Evolutionary conservation across 2,797 vertebrate species (phyloP), one percentile per base, ranked within the genome.

Genomic region (Malurus leucopterus): DNA sequence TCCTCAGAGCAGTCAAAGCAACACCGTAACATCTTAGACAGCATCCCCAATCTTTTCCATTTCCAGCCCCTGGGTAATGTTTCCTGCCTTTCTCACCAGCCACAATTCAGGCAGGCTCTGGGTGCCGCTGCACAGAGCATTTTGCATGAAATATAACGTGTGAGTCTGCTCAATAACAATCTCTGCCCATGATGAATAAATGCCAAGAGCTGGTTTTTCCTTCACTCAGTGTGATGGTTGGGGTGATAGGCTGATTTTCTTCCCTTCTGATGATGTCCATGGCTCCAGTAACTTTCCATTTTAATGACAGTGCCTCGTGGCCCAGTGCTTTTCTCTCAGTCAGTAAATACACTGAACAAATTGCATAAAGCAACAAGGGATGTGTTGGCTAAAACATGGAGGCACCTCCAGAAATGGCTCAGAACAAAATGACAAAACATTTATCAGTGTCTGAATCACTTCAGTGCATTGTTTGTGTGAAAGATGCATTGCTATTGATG

Each of bases 271-370:
- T 41, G 55, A 69, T 58, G 75, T 30, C 62, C 61, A 4, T 20
- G n/a, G 54, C 75, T 85, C 27, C 49, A 54, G 27, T 43, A 82
- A 72, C 61, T 92, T 72, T 72, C 24, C 57, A 27, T 87, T 92
- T 87, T 79, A 86, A 84, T 72, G 68, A 20, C 43, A 62, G 12
- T 64, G 49, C 63, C 67, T 64, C 51, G 80, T 61, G 63, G 47
- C 53, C 34, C 40, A 27, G 57, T 79, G 47, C 27, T 90, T 53
- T 83, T 76, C 50, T 90, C 92, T 43, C 26, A 64, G 29, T 88
- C 68, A 40, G 49, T 88, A 89, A 82, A 86, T 69, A 84, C 26
- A 54, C 41, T 79, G 68, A 86, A 85, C 16, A 89, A 75, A 86
- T 36, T 73, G 50, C 87, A 49, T 0, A 55, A 46, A 57, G 59